Conservation (phyloP, 2,797 vertebrate species). For the Lagodon rhomboides region DNA sequence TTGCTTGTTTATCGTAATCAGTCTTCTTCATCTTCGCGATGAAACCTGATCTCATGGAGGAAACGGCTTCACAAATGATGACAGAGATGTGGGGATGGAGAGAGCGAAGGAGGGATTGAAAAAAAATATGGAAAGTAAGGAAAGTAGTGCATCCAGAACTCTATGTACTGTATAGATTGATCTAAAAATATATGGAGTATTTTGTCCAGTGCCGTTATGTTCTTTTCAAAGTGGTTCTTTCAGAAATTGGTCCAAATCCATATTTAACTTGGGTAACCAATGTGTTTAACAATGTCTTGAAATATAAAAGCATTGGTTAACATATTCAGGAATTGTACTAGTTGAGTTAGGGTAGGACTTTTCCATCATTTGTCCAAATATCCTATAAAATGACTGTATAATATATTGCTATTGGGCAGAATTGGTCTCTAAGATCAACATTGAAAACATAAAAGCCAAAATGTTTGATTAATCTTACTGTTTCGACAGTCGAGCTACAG, state of each 20-base stretch:
- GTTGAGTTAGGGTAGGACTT: too few species aligned
- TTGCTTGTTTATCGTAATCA: conserved; percentile 10
- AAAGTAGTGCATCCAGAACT: background rate
- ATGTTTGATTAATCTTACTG: background rate
- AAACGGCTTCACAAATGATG: background rate
- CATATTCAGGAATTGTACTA: background rate
- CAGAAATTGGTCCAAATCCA: background rate
- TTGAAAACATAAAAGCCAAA: background rate
- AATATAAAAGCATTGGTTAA: background rate
- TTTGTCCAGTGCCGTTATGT: background rate
- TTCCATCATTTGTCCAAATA: background rate
- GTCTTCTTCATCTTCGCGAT: background rate
- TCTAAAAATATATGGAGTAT: background rate
- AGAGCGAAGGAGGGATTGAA: background rate
- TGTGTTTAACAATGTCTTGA: background rate
- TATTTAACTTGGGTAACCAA: background rate
- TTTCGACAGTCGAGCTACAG: background rate
- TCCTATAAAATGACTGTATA: too few species aligned
- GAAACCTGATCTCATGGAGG: background rate
- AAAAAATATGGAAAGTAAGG: too few species aligned
- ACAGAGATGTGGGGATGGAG: background rate
- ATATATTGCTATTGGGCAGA: background rate
- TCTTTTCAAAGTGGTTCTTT: background rate
- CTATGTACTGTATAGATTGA: background rate
- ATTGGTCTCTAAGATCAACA: background rate